Base-by-base conservation (phyloP, 2,113 vertebrate genomes). In the Indicator indicator region DNA sequence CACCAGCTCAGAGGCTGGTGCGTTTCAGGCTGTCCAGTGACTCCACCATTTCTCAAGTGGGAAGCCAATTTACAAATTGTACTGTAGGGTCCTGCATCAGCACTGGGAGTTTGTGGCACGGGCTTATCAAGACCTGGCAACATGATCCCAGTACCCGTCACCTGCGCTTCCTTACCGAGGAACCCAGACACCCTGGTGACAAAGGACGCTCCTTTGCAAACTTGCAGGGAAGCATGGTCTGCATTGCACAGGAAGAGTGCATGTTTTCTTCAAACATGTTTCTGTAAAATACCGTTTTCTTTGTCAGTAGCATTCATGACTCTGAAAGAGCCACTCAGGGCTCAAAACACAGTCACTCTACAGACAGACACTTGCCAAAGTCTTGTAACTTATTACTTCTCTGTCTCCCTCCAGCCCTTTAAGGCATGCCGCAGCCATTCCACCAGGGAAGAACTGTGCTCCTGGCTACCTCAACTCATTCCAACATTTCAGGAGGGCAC, bases 161-260 rank as follows among this genome's bases (percentile, higher is more conserved):
- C 38, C 32, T 54, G 38, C 14, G 6, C 24, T 64, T 18, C 52
- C 36, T 12, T 16, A 9, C 10, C 0, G 1, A 79, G 81, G 24
- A 67, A 6, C 17, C 7, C 48, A 54, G 54, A 23, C 3, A 3
- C 13, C 16, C 2, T 21, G 16, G 44, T 24, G 44, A 21, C 56
- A 52, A 11, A 52, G 55, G 81, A 32, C 81, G n/a, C 78, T 33
- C 30, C 74, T 56, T 32, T 7, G 44, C 56, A 46, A 46, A 26
- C 40, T 32, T 67, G 46, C 38, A 48, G 60, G 4, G 0, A 59
- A 77, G 8, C 60, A 62, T 1, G 0, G 59, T 5, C 48, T 15
- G 36, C 0, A 0, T 3, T 3, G 14, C 38, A 52, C 50, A 42
- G 33, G 33, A 21, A 33, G 32, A 14, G 56, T 5, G 69, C 44